Base-by-base conservation (phyloP, 2,113 vertebrate species). In the Antigone vipio region DNA sequence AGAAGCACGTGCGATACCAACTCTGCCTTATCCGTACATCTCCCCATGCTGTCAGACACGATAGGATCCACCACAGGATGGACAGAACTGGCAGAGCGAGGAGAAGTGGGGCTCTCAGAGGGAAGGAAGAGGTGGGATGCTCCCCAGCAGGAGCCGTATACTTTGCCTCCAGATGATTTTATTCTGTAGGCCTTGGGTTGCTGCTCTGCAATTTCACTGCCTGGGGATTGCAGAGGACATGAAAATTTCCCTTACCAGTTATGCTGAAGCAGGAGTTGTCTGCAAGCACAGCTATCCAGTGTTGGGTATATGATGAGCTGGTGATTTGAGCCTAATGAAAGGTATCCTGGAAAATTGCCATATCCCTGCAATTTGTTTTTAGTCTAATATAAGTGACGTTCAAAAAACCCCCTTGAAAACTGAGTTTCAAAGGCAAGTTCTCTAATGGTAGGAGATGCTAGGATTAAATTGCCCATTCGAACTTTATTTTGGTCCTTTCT, bases 1-100 rank as follows among this genome's bases (percentile, higher is more conserved):
- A 4, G 5, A 62, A 0, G 1, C 0, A 0, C 0, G 0, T 24
- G 32, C 0, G 0, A 66, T 32, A 50, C 2, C 0, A 0, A 2
- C 23, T n/a, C 69, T 23, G 53, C 1, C 6, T 6, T 49, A 69
- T 34, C 62, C 6, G 19, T 47, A 14, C 19, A 1, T 50, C 49
- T 22, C 56, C 68, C 0, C 0, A 5, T 11, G 75, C 78, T 86
- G 53, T 72, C 89, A 68, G 34, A 83, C 2, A 0, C 0, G 0
- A 10, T 67, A 27, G 32, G 26, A 62, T 24, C 45, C 52, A 29
- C 29, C 2, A 0, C 2, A 15, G 68, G 22, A 88, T 3, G 50
- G 50, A 15, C 4, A 2, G 9, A 47, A 38, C 34, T 4, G 1
- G n/a, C 53, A 67, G 50, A 67, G 26, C 0, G 0, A 79, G 53